Conservation (phyloP, 2,888 invertebrate genomes). For the Zygogramma bicolorata region DNA sequence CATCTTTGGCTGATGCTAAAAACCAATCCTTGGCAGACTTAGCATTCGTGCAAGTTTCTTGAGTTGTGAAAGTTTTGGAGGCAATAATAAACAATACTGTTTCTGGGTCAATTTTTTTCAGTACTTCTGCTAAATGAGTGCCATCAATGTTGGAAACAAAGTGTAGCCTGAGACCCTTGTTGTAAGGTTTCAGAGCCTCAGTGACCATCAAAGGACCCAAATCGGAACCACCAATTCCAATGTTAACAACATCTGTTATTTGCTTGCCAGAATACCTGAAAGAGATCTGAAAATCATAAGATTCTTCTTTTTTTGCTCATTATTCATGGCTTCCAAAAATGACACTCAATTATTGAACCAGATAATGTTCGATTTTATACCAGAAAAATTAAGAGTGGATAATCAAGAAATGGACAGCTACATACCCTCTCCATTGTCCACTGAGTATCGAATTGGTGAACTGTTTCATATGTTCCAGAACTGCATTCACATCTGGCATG, state of each 20-base stretch:
- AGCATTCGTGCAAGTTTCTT: constrained; percentile 99
- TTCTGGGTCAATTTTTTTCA: constrained; percentile 91
- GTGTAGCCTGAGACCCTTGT: constrained; percentile 87
- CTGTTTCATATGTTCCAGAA: constrained; percentile 93
- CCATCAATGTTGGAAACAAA: constrained; percentile 99
- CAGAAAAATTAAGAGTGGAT: too few relatives aligned
- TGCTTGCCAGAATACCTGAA: constrained; percentile 87
- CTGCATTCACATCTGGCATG: constrained; percentile 91
- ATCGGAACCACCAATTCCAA: constrained; percentile 99
- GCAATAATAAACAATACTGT: constrained; percentile 98
- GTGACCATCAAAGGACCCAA: constrained; percentile 99
- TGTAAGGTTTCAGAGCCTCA: constrained; percentile 94
- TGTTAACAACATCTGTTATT: constrained; percentile 98
- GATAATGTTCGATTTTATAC: too few relatives aligned
- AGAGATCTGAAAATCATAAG: too few relatives aligned
- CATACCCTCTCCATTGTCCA: constrained; percentile 78
- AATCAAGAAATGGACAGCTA: too few relatives aligned
- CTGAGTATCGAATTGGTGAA: constrained; percentile 85
- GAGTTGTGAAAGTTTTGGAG: constrained; percentile 99
- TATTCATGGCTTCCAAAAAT: too few relatives aligned
- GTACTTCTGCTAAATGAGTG: constrained; percentile 94
- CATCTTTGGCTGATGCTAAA: constrained; percentile 85
- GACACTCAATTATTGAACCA: too few relatives aligned
- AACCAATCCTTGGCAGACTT: constrained; percentile 98
- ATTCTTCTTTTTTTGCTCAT: too few relatives aligned